phyloP scores from a whole-genome alignment of 2,113 vertebrate species.

The Conger conger region DNA sequence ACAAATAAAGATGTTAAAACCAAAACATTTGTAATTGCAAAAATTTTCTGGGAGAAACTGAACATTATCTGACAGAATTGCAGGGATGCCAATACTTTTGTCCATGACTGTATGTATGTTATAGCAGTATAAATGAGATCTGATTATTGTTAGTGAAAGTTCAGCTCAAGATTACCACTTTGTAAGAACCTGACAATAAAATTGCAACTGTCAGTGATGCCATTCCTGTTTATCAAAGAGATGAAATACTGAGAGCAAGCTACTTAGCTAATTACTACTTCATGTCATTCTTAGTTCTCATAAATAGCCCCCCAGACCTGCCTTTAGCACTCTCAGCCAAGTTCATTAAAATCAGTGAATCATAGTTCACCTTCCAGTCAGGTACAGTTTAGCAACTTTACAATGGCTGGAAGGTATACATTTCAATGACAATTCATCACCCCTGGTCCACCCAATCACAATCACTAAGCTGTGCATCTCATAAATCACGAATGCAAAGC shows the following conservation, averaged over 20 bases:
- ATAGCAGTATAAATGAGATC: not conserved
- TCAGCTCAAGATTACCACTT: not conserved
- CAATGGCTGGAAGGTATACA: constrained; percentile 3
- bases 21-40: no score
- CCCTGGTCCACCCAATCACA: not conserved
- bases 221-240: constrained; percentile 1
- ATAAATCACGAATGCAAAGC: not conserved
- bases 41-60: no score
- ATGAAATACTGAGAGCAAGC: not conserved
- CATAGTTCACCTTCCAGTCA: not conserved
- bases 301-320: not conserved
- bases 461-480: not conserved
- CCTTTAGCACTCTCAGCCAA: not conserved
- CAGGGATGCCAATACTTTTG: no score
- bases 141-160: not conserved
- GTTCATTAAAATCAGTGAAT: not conserved
- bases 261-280: constrained; percentile 23
- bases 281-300: not conserved
- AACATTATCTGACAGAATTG: no score
- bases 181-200: not conserved
- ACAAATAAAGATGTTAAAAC: no score
- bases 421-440: not conserved
- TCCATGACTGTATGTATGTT: no score
- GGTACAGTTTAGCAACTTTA: not conserved
- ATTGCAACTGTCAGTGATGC: not conserved